Evolutionary conservation across 2,888 invertebrate genomes (phyloP), one percentile per base, ranked within the genome.

Genomic region (Coelogynopora nodosa): DNA sequence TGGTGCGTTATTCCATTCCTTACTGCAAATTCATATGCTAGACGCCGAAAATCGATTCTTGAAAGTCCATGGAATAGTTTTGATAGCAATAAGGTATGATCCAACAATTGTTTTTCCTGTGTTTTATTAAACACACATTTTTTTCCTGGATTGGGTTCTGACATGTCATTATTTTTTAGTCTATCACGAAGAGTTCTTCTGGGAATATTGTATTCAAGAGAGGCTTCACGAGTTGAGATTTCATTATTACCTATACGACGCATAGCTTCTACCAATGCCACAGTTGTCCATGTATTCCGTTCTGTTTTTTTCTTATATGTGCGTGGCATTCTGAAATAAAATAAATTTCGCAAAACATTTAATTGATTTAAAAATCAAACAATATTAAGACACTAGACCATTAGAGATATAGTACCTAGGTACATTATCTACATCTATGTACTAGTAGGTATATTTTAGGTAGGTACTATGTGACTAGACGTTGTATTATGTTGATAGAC

Each of bases 11-110:
- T 28, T 5, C 29, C 23, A 31, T 83, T 28, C 23, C 84, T 28
- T 2, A 30, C n/a, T 23, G 84, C 84, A 83, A 83, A 30, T 29
- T 83, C 84, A n/a, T 30, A 83, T 23, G 84, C 84, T 31, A 83
- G 23, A 83, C 28, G 30, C 23, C 84, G 23, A 83, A 30, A 30
- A 23, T 30, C 31, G 30, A 23, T 27, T 28, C 84, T 23, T 30
- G 29, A 23, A 23, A 83, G 26, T 28, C 29, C 31, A 30, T 83
- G n/a, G n/a, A 80, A 80, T 10, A 80, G 26, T 80, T 80, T 80
- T 27, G 27, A 27, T 27, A 80, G 29, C n/a, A 23, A 27, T 10
- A 80, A 27, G 23, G 31, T 30, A 83, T 83, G 84, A 2, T 83
- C 84, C 23, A 23, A 2, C 26, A 83, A 29, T 30, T 83, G 27